Evolutionary conservation across 2,113 vertebrate species (phyloP), one percentile per base, ranked within the genome.

Genomic region (Epinephelus moara): DNA sequence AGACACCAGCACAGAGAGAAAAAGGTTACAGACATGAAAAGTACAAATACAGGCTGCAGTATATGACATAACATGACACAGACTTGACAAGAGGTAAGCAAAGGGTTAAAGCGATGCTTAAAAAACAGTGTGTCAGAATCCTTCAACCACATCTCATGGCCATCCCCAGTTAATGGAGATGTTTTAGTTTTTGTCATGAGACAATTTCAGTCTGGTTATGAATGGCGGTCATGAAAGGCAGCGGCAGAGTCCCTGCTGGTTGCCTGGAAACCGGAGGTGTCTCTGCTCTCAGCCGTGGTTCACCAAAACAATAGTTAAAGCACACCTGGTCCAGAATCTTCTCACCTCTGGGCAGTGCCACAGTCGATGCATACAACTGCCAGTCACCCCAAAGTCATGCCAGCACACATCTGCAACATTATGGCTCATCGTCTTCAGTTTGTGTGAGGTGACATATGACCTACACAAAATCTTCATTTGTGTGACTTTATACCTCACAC

Each of bases 251-350:
- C 68, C n/a, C 45, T 17, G 23, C 15, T 21, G 49, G 42, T 66
- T 79, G 40, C 75, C 50, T 64, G 50, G 80, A 64, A 80, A 77
- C 37, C 37, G 25, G 14, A 6, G 52, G 21, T 67, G 66, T 63
- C 23, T 40, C 15, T 27, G 45, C 52, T 60, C 9, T 23, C 40
- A 40, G 62, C 18, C 11, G 4, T 18, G 23, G 33, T 33, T 75
- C 40, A 76, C 33, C 25, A 66, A 70, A 33, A 52, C 30, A 69
- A 56, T 49, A 33, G 19, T 40, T 19, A 30, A 47, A 25, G 49
- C 5, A 19, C 21, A 45, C 11, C 8, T 45, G 42, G 42, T 8
- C 42, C 42, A 45, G 42, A 45, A 45, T 45, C 42, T 9, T 45
- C 42, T 45, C 11, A 45, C 42, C 42, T 45, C 42, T 45, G 11